These are phyloP conservation scores for Rhabditoides inermis DNA, from an alignment of 2,888 invertebrate genomes.

Conservation along the genomic window DNA sequence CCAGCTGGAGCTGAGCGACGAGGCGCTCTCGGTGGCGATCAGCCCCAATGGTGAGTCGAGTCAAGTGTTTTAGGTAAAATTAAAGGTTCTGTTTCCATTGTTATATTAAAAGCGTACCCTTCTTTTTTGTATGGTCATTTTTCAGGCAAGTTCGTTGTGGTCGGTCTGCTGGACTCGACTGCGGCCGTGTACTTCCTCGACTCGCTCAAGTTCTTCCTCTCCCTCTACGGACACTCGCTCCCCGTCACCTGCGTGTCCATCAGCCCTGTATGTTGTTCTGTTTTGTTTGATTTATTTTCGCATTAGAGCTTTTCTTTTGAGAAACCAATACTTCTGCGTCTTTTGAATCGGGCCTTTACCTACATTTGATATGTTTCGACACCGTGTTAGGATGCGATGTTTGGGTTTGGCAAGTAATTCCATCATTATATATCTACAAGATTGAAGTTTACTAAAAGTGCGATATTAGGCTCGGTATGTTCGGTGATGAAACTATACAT, in stretches of 20 bases:
- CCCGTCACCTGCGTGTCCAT: slow-evolving; percentile 89
- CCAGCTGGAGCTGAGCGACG: slow-evolving; percentile 78
- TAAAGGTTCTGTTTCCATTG: not conserved
- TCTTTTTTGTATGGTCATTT: not conserved
- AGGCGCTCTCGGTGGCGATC: slow-evolving; percentile 70
- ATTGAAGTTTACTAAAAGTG: too few relatives aligned
- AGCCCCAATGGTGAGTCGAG: slow-evolving; percentile 44
- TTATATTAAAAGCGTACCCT: not conserved
- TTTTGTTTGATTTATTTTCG: too few relatives aligned
- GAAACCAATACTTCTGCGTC: too few relatives aligned
- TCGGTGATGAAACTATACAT: too few relatives aligned
- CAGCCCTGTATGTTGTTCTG: slow-evolving; percentile 57
- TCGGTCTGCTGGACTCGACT: slow-evolving; percentile 80
- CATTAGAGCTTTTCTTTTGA: too few relatives aligned
- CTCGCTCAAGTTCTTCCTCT: slow-evolving; percentile 85
- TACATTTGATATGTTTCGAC: too few relatives aligned
- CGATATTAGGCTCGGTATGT: too few relatives aligned
- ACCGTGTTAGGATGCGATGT: too few relatives aligned
- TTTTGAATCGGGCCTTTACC: too few relatives aligned
- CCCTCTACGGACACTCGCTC: slow-evolving; percentile 88
- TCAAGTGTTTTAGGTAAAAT: not conserved
- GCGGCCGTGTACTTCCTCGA: slow-evolving; percentile 90
- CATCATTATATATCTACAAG: too few relatives aligned
- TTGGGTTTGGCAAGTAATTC: too few relatives aligned
- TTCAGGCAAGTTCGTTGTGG: slow-evolving; percentile 80